Percentiles rank a stretch among this genome's conserved stretches.
Conservation (phyloP, 2,797 vertebrate genomes). For the Malacoraja senta region DNA sequence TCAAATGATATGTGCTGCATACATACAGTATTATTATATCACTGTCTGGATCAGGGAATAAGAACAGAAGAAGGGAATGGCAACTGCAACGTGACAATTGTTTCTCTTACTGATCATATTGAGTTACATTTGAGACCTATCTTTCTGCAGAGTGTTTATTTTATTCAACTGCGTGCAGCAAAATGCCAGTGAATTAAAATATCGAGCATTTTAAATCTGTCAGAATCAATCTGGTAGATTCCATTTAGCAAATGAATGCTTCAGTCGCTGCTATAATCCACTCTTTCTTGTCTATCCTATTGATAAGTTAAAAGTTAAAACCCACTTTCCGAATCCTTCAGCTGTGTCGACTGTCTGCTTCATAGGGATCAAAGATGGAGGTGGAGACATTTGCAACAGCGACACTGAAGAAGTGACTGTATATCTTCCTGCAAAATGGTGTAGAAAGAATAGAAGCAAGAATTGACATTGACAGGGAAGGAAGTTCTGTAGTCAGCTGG, state of each 20-base stretch:
- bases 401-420: background rate
- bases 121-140: background rate
- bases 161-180: background rate
- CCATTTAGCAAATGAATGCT: background rate
- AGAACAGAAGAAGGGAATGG: background rate
- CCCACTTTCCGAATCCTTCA: background rate
- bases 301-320: background rate
- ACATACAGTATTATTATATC: slow-evolving; percentile 49
- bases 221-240: background rate
- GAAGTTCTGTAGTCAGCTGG: background rate
- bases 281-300: background rate
- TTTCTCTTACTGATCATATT: background rate
- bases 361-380: background rate
- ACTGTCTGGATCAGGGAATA: background rate
- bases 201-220: background rate
- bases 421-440: background rate
- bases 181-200: background rate
- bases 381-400: too few species aligned
- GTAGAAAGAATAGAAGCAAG: background rate
- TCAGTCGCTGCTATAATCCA: background rate
- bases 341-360: background rate
- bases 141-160: background rate
- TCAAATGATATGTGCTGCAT: slow-evolving; percentile 54
- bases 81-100: background rate
- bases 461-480: background rate